Evolutionary conservation across 1,140 invertebrate genomes (phyloP), one percentile per base, ranked within the genome.

Genomic region (Pomacea maculata): DNA sequence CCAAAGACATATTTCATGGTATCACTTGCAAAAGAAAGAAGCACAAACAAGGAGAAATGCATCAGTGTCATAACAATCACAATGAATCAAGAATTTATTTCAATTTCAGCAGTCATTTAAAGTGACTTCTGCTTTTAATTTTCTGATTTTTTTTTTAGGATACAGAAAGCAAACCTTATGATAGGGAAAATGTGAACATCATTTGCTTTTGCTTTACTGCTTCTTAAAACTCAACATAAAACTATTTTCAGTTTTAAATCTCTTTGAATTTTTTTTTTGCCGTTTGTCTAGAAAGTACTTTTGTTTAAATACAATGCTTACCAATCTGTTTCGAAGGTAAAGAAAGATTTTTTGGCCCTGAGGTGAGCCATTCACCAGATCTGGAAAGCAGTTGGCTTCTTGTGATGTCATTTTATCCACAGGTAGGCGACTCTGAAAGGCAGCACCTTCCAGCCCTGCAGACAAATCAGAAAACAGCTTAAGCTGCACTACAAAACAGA

Each of bases 321-420:
- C 94, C 83, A 99, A 92, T 88, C 97, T 93, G 91, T 99, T 99
- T 86, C 98, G 94, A 85, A 98, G 95, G 89, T 98, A 96, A 54
- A 99, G 93, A 91, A 97, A 99, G 9, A 98, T 94, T 92, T 96
- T 96, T 84, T 97, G 95, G 14, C 96, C 95, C 86, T 96, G 95
- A 61, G 96, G 93, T 52, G 95, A 94, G 21, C 94, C 95, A 83
- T 94, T 91, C 80, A 95, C 94, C 64, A 99, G 94, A 90, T 99
- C 98, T 34, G 96, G 95, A 91, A 99, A 99, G 89, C 96, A 96
- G 64, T 95, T 95, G 9, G 97, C 96, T 93, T 99, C 98, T 64
- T 95, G 94, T 9, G 96, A 96, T 55, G 97, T 98, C 94, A 99
- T 94, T 90, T 98, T 98, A 89, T 98, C 97, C 92, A 96, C 97